Percentiles rank a stretch among this genome's conserved stretches.
phyloP scores from a whole-genome alignment of 2,797 vertebrate genomes.

The Crocidura indochinensis region DNA sequence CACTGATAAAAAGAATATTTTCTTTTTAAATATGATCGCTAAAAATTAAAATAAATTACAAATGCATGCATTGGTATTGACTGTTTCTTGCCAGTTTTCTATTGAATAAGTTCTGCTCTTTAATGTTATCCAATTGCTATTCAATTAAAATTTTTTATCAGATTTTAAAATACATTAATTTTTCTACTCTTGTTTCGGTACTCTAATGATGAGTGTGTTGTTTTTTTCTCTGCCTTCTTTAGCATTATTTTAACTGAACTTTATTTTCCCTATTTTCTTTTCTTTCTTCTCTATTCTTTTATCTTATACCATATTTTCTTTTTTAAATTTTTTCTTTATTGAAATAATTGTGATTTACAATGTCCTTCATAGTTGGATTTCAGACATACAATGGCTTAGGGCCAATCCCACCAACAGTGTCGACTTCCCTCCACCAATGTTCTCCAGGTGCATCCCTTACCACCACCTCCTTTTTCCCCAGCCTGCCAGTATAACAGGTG shows the following conservation, averaged over 20 bases:
- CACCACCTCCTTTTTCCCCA: too few relatives aligned
- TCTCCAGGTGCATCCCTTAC: too few relatives aligned
- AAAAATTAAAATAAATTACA: conserved; percentile 8
- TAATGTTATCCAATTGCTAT: neutral
- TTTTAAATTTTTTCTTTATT: too few relatives aligned
- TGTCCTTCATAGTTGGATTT: too few relatives aligned
- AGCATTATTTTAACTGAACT: neutral
- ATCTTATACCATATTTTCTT: neutral
- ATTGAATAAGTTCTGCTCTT: neutral
- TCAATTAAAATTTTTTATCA: neutral
- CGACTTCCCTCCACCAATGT: too few relatives aligned
- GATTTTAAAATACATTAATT: conserved; percentile 7
- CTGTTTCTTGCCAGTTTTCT: neutral
- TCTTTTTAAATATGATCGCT: neutral
- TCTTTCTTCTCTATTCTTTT: neutral
- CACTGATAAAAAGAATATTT: neutral
- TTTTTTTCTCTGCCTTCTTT: neutral
- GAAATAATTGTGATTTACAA: too few relatives aligned
- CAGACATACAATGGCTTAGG: too few relatives aligned
- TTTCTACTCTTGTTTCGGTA: neutral
- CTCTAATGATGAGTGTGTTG: neutral
- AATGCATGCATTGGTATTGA: neutral
- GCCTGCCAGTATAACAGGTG: too few relatives aligned
- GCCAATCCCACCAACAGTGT: too few relatives aligned
- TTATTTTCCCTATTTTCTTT: neutral